These are phyloP conservation scores for Marronus borbonicus DNA, from an alignment of 2,888 invertebrate genomes.

Conservation along the genomic window DNA sequence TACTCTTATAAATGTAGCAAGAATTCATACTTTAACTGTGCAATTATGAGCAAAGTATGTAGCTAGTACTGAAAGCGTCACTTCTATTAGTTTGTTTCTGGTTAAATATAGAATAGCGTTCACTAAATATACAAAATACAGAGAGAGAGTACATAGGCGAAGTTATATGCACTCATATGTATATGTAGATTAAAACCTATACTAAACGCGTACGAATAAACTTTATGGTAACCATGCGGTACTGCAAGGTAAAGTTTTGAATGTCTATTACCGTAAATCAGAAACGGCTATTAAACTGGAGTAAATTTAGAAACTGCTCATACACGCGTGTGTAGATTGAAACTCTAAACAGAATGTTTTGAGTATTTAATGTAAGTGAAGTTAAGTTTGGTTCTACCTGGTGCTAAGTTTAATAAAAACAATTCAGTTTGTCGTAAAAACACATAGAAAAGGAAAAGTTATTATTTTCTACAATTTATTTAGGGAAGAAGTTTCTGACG, in stretches of 20 bases:
- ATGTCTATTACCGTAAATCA: constrained; percentile 18
- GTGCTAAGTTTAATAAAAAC: too few species aligned
- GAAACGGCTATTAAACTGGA: background rate
- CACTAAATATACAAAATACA: background rate
- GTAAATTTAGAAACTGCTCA: constrained; percentile 10
- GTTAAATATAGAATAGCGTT: background rate
- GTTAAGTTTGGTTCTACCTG: too few species aligned
- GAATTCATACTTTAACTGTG: background rate
- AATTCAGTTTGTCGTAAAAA: too few species aligned
- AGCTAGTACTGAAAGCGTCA: background rate
- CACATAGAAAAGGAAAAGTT: too few species aligned
- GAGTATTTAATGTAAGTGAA: too few species aligned
- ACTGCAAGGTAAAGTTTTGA: constrained; percentile 10
- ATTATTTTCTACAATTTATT: too few species aligned
- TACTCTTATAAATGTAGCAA: background rate
- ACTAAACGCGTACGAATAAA: background rate
- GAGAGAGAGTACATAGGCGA: background rate
- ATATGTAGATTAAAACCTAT: background rate
- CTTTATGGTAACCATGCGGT: constrained; percentile 13
- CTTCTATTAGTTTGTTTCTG: background rate
- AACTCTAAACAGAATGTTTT: too few species aligned
- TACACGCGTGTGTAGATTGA: too few species aligned
- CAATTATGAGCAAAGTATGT: background rate
- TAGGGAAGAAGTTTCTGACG: too few species aligned
- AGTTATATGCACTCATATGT: background rate